Base-by-base conservation (phyloP, 2,113 vertebrate species). In the Hoplias malabaricus region DNA sequence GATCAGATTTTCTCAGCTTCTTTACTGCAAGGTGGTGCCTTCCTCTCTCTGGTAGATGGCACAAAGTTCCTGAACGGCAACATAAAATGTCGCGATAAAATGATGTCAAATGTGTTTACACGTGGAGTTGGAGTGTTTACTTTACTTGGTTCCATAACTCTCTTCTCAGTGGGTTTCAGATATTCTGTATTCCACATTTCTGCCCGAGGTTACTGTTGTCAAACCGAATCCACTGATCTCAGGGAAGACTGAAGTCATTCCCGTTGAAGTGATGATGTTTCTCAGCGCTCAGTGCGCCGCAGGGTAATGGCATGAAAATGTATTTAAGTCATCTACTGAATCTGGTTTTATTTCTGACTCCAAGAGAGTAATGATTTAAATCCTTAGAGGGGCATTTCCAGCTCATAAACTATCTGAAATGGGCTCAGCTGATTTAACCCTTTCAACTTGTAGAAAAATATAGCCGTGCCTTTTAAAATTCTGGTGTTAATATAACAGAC, bases 161-260 rank as follows among this genome's bases (percentile, higher is more conserved):
- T 1, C 36, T 43, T 36, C 43, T 70, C 46, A 4, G 19, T 43
- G 62, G 29, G 16, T 54, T 76, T 69, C 10, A 73, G 29, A n/a
- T 36, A 6, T 29, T 75, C 54, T 59, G 54, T 48, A 40, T 53
- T 21, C 10, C 6, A 21, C 34, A 59, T 36, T 61, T 69, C 42
- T 57, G 53, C 43, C 16, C n/a, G 31, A 23, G 34, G 57, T 75
- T 67, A 67, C 31, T 25, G 42, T 9, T 73, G 68, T 72, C 59
- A 61, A 66, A 77, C 53, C 68, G 34, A 74, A 61, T 46, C 42
- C 27, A 12, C 21, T 73, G 53, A 61, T 81, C 68, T 50, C 14
- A 23, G 69, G 12, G 13, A 48, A 59, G 62, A 9, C 19, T 68
- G 59, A 66, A 46, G 27, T 79, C 77, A 79, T 13, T n/a, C 14